These are phyloP conservation scores for Barbus barbus DNA, from an alignment of 2,113 vertebrate genomes.

Conservation along the genomic window DNA sequence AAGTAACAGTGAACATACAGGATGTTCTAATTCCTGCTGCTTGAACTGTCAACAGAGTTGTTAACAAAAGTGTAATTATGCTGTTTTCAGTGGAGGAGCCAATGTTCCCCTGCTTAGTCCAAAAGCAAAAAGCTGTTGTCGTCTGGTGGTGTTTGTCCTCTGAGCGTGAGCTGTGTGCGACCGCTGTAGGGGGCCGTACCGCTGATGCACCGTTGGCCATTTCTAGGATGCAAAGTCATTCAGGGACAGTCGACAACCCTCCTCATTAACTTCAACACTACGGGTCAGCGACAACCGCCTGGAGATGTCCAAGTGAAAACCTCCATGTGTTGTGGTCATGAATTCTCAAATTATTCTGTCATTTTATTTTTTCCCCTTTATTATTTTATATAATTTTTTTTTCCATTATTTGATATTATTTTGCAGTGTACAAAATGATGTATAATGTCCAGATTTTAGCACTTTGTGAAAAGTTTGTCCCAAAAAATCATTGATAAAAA, in stretches of 20 bases:
- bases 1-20: not conserved
- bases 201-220: constrained; percentile 20
- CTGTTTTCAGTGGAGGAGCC: not conserved
- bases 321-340: not conserved
- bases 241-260: constrained; percentile 31
- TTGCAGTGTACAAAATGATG: too few relatives aligned
- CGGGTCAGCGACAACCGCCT: constrained; percentile 27
- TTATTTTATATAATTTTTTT: too few relatives aligned
- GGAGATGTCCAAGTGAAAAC: not conserved
- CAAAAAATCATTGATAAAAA: not conserved
- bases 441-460: too few relatives aligned
- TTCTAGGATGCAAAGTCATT: constrained; percentile 30
- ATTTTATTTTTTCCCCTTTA: too few relatives aligned
- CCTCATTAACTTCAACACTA: constrained; percentile 40
- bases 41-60: not conserved
- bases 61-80: not conserved
- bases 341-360: constrained; percentile 1
- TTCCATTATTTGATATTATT: too few relatives aligned
- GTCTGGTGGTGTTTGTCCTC: constrained; percentile 37
- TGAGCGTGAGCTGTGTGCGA: not conserved
- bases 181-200: not conserved
- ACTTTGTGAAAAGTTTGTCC: not conserved
- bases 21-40: not conserved
- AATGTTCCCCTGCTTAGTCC: not conserved
- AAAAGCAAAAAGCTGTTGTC: not conserved